Conservation (phyloP, 1,140 invertebrate species). For the Euwallacea similis region DNA sequence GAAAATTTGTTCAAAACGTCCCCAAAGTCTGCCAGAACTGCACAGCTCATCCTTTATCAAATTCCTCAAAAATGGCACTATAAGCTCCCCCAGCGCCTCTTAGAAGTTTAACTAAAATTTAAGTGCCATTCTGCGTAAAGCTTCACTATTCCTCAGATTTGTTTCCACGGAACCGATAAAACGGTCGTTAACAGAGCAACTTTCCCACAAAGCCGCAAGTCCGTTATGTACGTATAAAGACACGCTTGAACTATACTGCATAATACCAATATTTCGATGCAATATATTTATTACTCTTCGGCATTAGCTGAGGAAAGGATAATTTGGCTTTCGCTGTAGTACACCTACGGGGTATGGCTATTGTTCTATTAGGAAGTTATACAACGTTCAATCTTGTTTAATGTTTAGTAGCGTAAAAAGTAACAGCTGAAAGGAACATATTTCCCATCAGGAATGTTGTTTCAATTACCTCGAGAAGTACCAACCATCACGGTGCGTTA, state of each 20-base stretch:
- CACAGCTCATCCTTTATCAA: background rate
- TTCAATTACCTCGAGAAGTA: too few relatives aligned
- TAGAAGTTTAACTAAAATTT: too few relatives aligned
- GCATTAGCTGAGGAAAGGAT: background rate
- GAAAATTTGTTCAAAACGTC: background rate
- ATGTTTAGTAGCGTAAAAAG: too few relatives aligned
- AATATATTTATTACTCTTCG: background rate
- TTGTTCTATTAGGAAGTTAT: background rate
- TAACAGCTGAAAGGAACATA: too few relatives aligned
- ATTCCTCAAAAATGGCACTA: background rate
- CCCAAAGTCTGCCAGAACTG: background rate
- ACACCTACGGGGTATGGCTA: background rate
- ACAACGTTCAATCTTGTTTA: background rate
- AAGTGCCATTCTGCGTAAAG: too few relatives aligned
- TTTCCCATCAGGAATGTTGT: too few relatives aligned
- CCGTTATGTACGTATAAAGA: background rate
- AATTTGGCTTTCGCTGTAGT: background rate
- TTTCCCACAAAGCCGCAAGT: background rate
- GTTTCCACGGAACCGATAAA: background rate
- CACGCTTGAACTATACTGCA: conserved; percentile 3
- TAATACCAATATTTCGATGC: background rate
- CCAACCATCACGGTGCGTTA: too few relatives aligned
- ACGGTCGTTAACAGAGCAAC: background rate
- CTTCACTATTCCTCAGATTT: too few relatives aligned
- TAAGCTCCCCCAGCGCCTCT: background rate